These are phyloP conservation scores for Plecturocebus donacophilus DNA, from an alignment of 2,113 vertebrate species.

Conservation along the genomic window DNA sequence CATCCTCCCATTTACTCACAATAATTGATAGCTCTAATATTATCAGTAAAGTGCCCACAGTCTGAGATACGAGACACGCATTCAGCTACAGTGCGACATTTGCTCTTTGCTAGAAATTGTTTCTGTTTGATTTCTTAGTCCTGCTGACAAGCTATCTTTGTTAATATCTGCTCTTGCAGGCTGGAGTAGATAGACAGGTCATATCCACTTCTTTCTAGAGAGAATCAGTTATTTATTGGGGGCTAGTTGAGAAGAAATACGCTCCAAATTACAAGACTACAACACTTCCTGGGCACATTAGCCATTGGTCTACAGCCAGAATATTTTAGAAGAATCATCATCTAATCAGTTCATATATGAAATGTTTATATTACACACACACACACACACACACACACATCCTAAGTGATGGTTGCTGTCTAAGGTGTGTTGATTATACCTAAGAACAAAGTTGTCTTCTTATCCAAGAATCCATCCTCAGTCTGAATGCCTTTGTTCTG, in stretches of 20 bases:
- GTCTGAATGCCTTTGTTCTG: background rate
- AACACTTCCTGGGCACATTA: background rate
- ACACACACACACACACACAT: background rate
- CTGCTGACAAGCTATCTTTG: background rate
- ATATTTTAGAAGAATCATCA: background rate
- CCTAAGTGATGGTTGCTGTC: background rate
- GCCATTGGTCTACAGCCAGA: background rate
- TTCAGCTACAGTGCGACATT: too few species aligned
- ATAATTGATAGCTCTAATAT: background rate
- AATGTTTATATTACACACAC: background rate
- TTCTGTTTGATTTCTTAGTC: background rate
- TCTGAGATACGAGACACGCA: background rate
- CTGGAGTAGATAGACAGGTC: background rate
- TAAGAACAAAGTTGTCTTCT: background rate
- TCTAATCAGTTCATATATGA: background rate
- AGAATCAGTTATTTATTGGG: background rate
- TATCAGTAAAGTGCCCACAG: too few species aligned
- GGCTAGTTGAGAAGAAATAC: background rate
- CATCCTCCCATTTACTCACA: background rate
- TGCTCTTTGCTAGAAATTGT: background rate
- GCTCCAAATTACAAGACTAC: background rate
- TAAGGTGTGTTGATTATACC: background rate
- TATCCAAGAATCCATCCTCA: background rate
- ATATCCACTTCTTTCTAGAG: background rate
- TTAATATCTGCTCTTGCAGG: background rate